Percentiles rank a stretch among this genome's conserved stretches.
Evolutionary conservation across 2,797 vertebrate genomes (phyloP).

Genomic region (Lepus oiostolus): DNA sequence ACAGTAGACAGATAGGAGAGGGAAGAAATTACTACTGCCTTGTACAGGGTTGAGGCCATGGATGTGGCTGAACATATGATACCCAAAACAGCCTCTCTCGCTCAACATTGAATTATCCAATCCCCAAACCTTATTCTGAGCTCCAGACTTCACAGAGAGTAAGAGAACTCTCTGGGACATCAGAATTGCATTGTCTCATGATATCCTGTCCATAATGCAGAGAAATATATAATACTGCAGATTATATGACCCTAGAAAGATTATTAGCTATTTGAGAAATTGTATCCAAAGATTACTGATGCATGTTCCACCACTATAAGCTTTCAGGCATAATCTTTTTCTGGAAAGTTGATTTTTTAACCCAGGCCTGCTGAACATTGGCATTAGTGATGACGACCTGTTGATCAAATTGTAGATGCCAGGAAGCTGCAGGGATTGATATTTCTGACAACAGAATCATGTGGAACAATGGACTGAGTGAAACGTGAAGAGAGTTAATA

Average conservation of each 20-base stretch:
- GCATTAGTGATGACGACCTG: background rate
- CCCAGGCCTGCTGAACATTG: background rate
- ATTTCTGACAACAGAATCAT: conserved; percentile 49
- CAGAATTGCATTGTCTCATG: background rate
- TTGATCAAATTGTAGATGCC: conserved; percentile 8
- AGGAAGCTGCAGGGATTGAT: conserved; percentile 34
- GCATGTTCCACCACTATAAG: conserved; percentile 10
- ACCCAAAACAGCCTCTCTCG: background rate
- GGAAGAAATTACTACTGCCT: background rate
- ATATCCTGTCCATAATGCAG: background rate
- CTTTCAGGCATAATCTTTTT: conserved; percentile 19
- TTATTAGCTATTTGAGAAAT: conserved; percentile 52
- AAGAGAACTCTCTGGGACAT: background rate
- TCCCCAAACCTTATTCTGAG: background rate
- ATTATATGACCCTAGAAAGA: background rate
- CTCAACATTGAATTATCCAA: background rate
- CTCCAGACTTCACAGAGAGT: background rate
- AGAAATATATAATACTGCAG: background rate
- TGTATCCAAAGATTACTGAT: conserved; percentile 12
- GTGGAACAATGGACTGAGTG: conserved; percentile 69
- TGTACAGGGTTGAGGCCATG: background rate
- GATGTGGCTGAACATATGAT: background rate
- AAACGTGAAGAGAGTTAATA: conserved; percentile 71
- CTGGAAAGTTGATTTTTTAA: conserved; percentile 60
- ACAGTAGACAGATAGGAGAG: fast-evolving